A percentile compares a stretch with the other conserved stretches of the same genome.
These are phyloP conservation scores for Theristus sp. DNA, from an alignment of 2,888 invertebrate species.

Conservation along the genomic window DNA sequence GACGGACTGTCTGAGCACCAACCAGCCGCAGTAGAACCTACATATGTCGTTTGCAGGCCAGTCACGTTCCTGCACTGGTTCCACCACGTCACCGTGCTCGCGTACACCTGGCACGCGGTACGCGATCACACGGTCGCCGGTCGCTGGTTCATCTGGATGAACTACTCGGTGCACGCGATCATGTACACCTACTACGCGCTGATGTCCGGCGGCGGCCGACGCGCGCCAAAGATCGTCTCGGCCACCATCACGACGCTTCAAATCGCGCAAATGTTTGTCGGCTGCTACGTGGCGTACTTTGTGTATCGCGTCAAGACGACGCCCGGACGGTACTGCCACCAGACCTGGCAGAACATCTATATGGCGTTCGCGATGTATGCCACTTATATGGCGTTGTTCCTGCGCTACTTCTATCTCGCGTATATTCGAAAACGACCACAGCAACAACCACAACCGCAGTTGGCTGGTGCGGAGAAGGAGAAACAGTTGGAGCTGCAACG, in stretches of 20 bases:
- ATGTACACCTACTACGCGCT: conserved; percentile 37
- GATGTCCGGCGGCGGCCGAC: background rate
- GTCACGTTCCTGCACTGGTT: conserved; percentile 40
- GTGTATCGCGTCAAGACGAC: conserved; percentile 19
- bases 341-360: conserved; percentile 32
- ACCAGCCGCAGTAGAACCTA: too few relatives aligned
- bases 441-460: background rate
- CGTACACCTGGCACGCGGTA: conserved; percentile 34
- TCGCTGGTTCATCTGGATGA: conserved; percentile 34
- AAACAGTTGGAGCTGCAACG: background rate
- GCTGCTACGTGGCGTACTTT: conserved; percentile 24
- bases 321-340: conserved; percentile 30
- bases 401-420: conserved; percentile 13
- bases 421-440: conserved; percentile 4
- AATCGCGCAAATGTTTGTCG: conserved; percentile 32
- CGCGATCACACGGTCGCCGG: conserved; percentile 29
- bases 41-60: conserved; percentile 27
- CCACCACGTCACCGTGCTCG: conserved; percentile 37
- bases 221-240: conserved; percentile 28
- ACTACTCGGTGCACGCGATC: conserved; percentile 37
- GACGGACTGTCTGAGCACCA: too few relatives aligned
- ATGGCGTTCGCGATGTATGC: conserved; percentile 28
- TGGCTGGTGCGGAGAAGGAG: background rate
- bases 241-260: conserved; percentile 33
- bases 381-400: conserved; percentile 29